Evolutionary conservation across 2,113 vertebrate species (phyloP), one percentile per base, ranked within the genome.

Genomic region (Haemorhous mexicanus): DNA sequence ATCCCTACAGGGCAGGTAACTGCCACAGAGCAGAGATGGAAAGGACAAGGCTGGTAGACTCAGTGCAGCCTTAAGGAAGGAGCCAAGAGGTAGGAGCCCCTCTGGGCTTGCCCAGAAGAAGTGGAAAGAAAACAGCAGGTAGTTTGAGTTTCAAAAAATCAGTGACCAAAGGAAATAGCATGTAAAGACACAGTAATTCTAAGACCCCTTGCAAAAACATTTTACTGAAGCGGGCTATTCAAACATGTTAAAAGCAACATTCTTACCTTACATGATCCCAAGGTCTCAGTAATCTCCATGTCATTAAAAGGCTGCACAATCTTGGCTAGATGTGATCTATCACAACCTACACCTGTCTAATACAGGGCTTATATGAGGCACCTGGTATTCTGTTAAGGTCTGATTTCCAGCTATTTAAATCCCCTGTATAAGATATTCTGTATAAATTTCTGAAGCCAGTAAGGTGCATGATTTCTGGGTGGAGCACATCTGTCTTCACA

Each of bases 291-390:
- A 32, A 68, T 21, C 13, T 61, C 62, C 12, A 7, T 4, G 8
- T 14, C 58, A 33, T 53, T 47, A 33, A 33, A 39, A 43, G 33
- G 18, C 58, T 53, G 32, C 20, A 50, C 7, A 6, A 7, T 9
- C 6, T 30, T 74, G 24, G 24, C 43, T 27, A 33, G 35, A 32
- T 33, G 21, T 3, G 14, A 33, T 18, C 55, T 74, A 11, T 9
- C 5, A 1, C 24, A 61, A 68, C 27, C 59, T 22, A 21, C 39
- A 23, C 19, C 52, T 49, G 32, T n/a, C 7, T 6, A 53, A 63
- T 0, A 30, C 2, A 9, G 18, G 11, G 16, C 11, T 43, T 66
- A n/a, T 53, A 1, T 8, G 35, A 78, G 3, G 10, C 18, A 27
- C 6, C 27, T 4, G 13, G 44, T 11, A 52, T 20, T 43, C 55